Percentiles rank a stretch among this genome's conserved stretches.
phyloP scores from a whole-genome alignment of 1,140 invertebrate species.

The Ectropis grisescens region DNA sequence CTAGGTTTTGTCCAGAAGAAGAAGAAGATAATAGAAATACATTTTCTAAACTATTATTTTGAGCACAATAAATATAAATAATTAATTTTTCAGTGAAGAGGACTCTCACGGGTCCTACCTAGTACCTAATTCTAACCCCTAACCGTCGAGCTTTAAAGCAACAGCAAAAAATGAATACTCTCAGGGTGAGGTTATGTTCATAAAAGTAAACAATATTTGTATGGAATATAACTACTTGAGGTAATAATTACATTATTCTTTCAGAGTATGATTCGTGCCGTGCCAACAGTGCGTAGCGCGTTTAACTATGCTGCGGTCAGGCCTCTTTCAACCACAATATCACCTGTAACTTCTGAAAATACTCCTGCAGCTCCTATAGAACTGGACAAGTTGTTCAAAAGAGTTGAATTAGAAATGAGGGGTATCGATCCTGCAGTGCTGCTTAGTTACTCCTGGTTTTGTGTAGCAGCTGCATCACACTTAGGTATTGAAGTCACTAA shows the following conservation, averaged over 20 bases:
- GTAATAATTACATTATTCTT: slow-evolving; percentile 10
- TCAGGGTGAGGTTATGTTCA: slow-evolving; percentile 26
- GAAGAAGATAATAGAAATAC: too few relatives aligned
- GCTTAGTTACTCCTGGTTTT: slow-evolving; percentile 90
- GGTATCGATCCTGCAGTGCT: slow-evolving; percentile 90
- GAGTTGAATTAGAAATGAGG: slow-evolving; percentile 88
- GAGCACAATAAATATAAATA: too few relatives aligned
- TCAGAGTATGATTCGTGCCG: slow-evolving; percentile 33
- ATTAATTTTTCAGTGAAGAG: too few relatives aligned
- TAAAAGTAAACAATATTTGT: background rate
- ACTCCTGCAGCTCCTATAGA: slow-evolving; percentile 27
- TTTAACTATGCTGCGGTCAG: slow-evolving; percentile 19
- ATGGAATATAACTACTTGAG: background rate
- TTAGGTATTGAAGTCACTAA: slow-evolving; percentile 82
- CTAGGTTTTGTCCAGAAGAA: too few relatives aligned
- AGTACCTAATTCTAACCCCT: too few relatives aligned
- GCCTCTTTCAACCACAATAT: slow-evolving; percentile 15
- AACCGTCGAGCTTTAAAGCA: too few relatives aligned
- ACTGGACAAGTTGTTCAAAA: slow-evolving; percentile 85
- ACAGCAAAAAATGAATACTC: slow-evolving; percentile 30
- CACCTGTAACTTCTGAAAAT: slow-evolving; percentile 19
- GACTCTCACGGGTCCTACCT: too few relatives aligned
- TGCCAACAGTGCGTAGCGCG: slow-evolving; percentile 20
- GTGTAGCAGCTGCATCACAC: slow-evolving; percentile 82
- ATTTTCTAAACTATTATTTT: too few relatives aligned